Evolutionary conservation across 2,113 vertebrate species (phyloP).

Genomic region (Sylvicapra grimmia): DNA sequence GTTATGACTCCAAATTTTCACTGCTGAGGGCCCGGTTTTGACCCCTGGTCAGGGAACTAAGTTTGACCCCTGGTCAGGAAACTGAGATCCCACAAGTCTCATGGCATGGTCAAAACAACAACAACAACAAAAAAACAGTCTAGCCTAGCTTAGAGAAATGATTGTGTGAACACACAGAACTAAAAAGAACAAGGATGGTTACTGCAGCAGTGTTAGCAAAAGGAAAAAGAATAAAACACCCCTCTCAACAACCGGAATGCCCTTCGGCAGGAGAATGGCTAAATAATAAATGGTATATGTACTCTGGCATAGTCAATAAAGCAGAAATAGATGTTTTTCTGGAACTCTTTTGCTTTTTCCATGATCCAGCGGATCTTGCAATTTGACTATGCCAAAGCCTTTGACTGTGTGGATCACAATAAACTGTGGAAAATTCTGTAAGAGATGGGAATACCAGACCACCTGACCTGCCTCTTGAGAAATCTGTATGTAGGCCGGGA

Average conservation of each 20-base stretch:
- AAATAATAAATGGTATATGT: not conserved
- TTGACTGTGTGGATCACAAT: too few species aligned
- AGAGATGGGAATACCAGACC: too few species aligned
- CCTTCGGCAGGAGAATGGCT: not conserved
- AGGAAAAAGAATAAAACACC: not conserved
- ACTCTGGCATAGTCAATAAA: too few species aligned
- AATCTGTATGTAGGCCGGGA: too few species aligned
- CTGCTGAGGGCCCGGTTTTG: not conserved
- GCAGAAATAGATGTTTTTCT: too few species aligned
- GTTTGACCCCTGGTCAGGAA: not conserved
- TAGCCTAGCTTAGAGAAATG: not conserved
- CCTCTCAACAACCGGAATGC: not conserved
- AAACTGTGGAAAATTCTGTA: too few species aligned
- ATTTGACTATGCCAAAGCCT: too few species aligned
- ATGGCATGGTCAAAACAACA: not conserved
- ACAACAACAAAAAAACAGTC: not conserved
- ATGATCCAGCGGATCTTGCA: too few species aligned
- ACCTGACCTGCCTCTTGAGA: too few species aligned
- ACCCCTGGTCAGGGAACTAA: not conserved
- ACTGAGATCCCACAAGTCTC: not conserved
- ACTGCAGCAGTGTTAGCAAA: not conserved
- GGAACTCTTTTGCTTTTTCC: too few species aligned
- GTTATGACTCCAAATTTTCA: not conserved
- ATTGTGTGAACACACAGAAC: not conserved
- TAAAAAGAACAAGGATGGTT: not conserved